Base-by-base conservation (phyloP, 2,113 vertebrate genomes). In the Aplodontia rufa region DNA sequence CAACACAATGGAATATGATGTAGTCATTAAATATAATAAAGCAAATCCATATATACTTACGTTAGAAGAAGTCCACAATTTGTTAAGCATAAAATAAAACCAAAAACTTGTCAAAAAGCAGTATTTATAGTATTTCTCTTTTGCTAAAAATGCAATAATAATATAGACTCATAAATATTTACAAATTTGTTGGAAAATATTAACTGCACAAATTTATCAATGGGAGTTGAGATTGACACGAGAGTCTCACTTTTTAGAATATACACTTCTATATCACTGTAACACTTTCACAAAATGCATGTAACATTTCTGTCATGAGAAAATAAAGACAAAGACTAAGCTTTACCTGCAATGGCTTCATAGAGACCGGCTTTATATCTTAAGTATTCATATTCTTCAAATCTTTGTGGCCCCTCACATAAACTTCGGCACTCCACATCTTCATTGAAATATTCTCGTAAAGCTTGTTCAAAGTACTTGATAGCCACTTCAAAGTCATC, bases 281-380 rank as follows among this genome's bases (percentile, higher is more conserved):
- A 85, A 75, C 79, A 85, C 9, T 75, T 94, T 83, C 81, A 76
- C 2, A 92, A 49, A 93, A 53, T 30, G 5, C 28, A 74, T 26
- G 28, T 17, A 66, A 30, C 42, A 64, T 30, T 71, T 87, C 76
- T 88, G 60, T 14, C 87, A 51, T 64, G 66, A 82, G 32, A 49
- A 78, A 90, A 47, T 20, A 69, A 81, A 47, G 35, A 16, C 0
- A 20, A 84, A 78, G 93, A 42, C 4, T 16, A 66, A n/a, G 11
- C 35, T 98, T 97, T 98, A 99, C 99, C 99, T 99, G 99, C 99
- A 92, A 99, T 97, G n/a, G 99, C 98, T 98, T 99, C 99, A 0
- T 99, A 99, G 80, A 99, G 99, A 96, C 98, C 98, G 91, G 99
- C 99, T 69, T 98, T 99, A 89, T 99, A 99, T 11, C 98, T 97